phyloP scores from a whole-genome alignment of 2,797 vertebrate species.

The Propithecus deckenii region DNA sequence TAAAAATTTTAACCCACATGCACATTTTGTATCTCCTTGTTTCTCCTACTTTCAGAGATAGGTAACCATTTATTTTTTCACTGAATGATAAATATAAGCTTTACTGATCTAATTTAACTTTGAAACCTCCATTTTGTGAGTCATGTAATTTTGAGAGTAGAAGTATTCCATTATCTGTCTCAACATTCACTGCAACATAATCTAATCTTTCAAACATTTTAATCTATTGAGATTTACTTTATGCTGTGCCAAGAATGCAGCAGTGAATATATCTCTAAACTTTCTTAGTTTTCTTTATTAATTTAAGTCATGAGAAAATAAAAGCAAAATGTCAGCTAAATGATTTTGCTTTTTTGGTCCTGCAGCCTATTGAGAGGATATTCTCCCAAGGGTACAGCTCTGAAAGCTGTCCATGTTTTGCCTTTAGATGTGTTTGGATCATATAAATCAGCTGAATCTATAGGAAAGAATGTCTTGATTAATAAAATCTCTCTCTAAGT shows the following conservation, averaged over 20 bases:
- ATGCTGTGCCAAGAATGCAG: background rate
- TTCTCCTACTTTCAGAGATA: background rate
- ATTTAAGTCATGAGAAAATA: background rate
- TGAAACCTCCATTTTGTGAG: background rate
- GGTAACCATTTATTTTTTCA: background rate
- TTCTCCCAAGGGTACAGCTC: background rate
- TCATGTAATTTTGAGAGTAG: background rate
- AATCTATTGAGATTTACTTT: background rate
- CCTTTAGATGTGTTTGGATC: background rate
- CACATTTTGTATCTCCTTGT: background rate
- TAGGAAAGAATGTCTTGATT: background rate
- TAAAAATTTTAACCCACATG: background rate
- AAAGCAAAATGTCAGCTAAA: background rate
- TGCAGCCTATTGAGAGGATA: background rate
- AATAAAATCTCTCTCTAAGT: background rate
- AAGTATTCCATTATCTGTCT: background rate
- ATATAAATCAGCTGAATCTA: background rate
- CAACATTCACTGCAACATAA: background rate
- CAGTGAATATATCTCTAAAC: background rate
- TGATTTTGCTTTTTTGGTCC: background rate
- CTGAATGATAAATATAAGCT: background rate
- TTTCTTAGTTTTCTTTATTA: background rate
- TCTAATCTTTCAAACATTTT: background rate
- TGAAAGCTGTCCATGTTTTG: background rate
- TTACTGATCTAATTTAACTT: background rate